These are phyloP conservation scores for Equus quagga DNA, from an alignment of 2,113 vertebrate species.

Conservation along the genomic window DNA sequence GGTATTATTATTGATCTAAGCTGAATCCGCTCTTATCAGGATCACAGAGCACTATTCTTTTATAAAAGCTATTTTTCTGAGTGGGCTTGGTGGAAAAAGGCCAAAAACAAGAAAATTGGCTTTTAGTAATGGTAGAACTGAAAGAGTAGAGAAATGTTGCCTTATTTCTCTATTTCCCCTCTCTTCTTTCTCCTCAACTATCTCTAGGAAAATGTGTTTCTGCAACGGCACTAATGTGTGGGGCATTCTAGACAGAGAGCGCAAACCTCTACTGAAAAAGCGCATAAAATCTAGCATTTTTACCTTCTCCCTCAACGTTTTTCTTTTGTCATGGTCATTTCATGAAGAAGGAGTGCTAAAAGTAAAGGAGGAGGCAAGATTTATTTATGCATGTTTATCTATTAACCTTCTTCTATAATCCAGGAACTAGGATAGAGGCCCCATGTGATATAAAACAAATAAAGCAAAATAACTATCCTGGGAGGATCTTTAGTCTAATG, in stretches of 20 bases:
- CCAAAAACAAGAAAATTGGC: neutral
- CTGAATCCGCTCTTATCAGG: neutral
- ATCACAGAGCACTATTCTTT: neutral
- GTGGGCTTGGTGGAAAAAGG: neutral
- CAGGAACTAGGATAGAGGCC: neutral
- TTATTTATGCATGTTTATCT: neutral
- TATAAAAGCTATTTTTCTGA: neutral
- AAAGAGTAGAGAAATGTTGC: neutral
- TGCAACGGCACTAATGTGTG: neutral
- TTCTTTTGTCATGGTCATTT: neutral
- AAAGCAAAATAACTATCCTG: neutral
- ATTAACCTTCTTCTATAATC: neutral
- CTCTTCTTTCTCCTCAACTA: neutral
- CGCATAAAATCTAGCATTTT: neutral
- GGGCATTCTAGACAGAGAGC: neutral
- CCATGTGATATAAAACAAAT: neutral
- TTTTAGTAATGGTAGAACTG: neutral
- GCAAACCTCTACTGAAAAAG: neutral
- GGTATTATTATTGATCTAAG: slow-evolving; percentile 67
- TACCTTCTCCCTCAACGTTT: neutral
- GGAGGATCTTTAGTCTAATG: neutral
- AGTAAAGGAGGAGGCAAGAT: neutral
- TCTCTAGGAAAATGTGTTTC: neutral
- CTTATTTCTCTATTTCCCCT: neutral
- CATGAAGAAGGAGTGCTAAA: neutral